These are phyloP conservation scores for Meriones unguiculatus DNA, from an alignment of 2,113 vertebrate species.

Conservation along the genomic window DNA sequence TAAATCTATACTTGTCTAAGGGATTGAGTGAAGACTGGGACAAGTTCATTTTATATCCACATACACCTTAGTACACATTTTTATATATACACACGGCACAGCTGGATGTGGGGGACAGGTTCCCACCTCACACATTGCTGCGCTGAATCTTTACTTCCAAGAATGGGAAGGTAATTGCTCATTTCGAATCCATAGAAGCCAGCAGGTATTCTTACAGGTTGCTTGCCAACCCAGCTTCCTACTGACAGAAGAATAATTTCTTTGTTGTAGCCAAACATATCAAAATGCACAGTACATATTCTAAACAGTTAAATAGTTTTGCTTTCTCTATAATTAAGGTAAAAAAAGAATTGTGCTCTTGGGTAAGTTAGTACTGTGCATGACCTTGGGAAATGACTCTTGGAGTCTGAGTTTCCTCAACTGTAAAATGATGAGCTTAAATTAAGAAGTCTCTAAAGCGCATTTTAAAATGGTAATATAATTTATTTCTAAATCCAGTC, in stretches of 20 bases:
- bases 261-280: slow-evolving; percentile 41
- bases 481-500: slow-evolving; percentile 70
- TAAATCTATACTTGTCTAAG: background rate
- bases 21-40: background rate
- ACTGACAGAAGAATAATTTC: background rate
- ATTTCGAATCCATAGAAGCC: slow-evolving; percentile 11
- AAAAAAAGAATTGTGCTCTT: slow-evolving; percentile 47
- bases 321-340: slow-evolving; percentile 45
- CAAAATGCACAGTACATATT: slow-evolving; percentile 57
- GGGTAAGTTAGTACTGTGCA: background rate
- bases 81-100: background rate
- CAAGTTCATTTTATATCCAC: background rate
- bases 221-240: slow-evolving; percentile 6
- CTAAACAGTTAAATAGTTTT: slow-evolving; percentile 51
- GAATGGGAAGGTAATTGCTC: slow-evolving; percentile 36
- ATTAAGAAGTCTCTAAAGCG: slow-evolving; percentile 59
- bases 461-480: slow-evolving; percentile 67
- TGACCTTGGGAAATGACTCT: slow-evolving; percentile 63
- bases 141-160: background rate
- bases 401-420: slow-evolving; percentile 54
- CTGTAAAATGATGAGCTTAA: slow-evolving; percentile 62
- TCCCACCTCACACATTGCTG: background rate
- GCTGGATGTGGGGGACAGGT: too few relatives aligned
- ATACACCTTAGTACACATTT: background rate
- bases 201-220: slow-evolving; percentile 8